Evolutionary conservation across 1,140 invertebrate species (phyloP).

Genomic region (Coelopa frigida): DNA sequence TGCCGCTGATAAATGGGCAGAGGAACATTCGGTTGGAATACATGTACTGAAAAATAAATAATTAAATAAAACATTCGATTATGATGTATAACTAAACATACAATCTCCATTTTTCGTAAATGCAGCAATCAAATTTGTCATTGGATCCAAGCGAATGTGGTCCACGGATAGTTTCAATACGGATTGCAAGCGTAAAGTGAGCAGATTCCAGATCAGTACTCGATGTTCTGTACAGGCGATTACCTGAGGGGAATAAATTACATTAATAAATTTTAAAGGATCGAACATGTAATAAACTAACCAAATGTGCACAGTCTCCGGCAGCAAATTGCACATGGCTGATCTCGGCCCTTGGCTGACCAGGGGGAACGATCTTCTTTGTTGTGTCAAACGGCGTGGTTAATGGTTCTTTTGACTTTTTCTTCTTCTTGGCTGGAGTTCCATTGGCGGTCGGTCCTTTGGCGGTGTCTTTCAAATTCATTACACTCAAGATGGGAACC

Average conservation of each 20-base stretch:
- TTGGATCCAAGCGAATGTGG: conserved; percentile 56
- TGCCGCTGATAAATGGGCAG: conserved; percentile 48
- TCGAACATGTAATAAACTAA: no score
- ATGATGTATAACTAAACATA: conserved; percentile 34
- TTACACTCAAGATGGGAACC: conserved; percentile 24
- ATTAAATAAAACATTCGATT: no score
- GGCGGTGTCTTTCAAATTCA: conserved; percentile 23
- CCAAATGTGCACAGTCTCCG: conserved; percentile 55
- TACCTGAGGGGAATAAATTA: conserved; percentile 34
- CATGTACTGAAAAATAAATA: conserved; percentile 53
- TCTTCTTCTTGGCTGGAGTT: neutral
- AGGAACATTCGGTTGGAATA: conserved; percentile 54
- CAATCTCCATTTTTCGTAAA: conserved; percentile 56
- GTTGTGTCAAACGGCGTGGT: no score
- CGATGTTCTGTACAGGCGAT: conserved; percentile 48
- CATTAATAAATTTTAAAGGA: conserved; percentile 7
- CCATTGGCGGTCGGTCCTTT: conserved; percentile 9
- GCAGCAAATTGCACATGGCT: conserved; percentile 56
- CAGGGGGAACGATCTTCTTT: neutral
- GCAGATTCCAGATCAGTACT: conserved; percentile 64
- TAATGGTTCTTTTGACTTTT: neutral
- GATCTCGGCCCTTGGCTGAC: conserved; percentile 37
- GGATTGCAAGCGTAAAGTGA: conserved; percentile 53
- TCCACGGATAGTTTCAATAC: conserved; percentile 45
- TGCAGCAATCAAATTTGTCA: conserved; percentile 57